Conservation (phyloP, 2,888 invertebrate species). For the Salticus scenicus region DNA sequence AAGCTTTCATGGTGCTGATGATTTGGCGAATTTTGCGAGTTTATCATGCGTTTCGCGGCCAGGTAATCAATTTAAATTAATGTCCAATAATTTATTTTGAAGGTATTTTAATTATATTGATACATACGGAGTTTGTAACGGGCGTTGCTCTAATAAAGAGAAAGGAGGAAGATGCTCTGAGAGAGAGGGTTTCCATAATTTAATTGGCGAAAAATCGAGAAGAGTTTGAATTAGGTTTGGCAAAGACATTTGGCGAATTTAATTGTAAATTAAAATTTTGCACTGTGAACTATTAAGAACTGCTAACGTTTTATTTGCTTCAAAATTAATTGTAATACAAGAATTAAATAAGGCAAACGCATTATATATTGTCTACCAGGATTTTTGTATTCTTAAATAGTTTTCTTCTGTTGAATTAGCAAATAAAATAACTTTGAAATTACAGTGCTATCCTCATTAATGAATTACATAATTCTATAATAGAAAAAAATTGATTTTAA, state of each 20-base stretch:
- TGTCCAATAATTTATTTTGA: slow-evolving; percentile 70
- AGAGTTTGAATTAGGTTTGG: not conserved
- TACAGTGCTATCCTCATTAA: too few relatives aligned
- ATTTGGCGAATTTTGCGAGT: slow-evolving; percentile 58
- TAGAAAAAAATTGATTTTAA: too few relatives aligned
- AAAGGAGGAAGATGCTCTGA: slow-evolving; percentile 37
- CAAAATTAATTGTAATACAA: too few relatives aligned
- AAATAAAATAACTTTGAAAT: too few relatives aligned
- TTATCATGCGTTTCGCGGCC: slow-evolving; percentile 49
- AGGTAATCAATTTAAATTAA: slow-evolving; percentile 68
- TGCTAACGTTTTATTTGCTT: too few relatives aligned
- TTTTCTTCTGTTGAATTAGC: too few relatives aligned
- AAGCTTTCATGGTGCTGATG: slow-evolving; percentile 51
- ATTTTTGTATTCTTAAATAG: too few relatives aligned
- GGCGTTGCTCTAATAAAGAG: slow-evolving; percentile 51
- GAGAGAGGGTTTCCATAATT: slow-evolving; percentile 36
- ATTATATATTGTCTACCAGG: too few relatives aligned
- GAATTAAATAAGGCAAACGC: too few relatives aligned
- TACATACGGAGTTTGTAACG: slow-evolving; percentile 37
- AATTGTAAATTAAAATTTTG: not conserved
- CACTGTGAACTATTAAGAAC: too few relatives aligned
- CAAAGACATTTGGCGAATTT: not conserved
- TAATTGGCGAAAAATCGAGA: slow-evolving; percentile 23
- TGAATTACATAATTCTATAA: too few relatives aligned
- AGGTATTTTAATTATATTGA: slow-evolving; percentile 70